Evolutionary conservation across 2,113 vertebrate species (phyloP).

Genomic region (Procapra przewalskii): DNA sequence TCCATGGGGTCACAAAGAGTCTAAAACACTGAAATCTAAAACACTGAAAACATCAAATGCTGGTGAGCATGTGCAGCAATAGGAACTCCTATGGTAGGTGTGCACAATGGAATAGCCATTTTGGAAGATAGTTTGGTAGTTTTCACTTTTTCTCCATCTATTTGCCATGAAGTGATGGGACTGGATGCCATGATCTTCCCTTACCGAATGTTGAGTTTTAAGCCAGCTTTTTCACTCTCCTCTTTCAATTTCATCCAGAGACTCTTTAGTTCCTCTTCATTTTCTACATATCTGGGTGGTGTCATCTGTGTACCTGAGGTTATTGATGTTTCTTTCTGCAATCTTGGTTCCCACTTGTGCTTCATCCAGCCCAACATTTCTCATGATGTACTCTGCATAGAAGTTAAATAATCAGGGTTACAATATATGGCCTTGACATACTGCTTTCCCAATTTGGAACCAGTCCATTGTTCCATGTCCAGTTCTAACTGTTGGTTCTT

Average conservation of each 20-base stretch:
- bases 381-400: not conserved
- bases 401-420: not conserved
- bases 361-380: not conserved
- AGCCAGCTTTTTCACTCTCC: not conserved
- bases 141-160: not conserved
- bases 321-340: not conserved
- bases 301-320: not conserved
- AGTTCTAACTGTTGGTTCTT: not conserved
- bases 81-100: not conserved
- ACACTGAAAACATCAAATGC: not conserved
- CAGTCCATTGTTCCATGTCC: not conserved
- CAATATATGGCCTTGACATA: not conserved
- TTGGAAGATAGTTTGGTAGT: not conserved
- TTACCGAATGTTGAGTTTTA: not conserved
- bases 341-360: not conserved
- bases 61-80: accelerated
- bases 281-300: not conserved
- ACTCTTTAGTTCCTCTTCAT: not conserved
- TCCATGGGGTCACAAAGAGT: too few relatives aligned
- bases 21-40: not conserved
- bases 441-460: not conserved
- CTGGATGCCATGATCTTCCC: not conserved
- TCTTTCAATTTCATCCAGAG: not conserved
- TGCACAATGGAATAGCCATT: accelerated
- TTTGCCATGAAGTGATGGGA: not conserved